These are phyloP conservation scores for Hetaerina americana DNA, from an alignment of 1,140 invertebrate species.

Conservation along the genomic window DNA sequence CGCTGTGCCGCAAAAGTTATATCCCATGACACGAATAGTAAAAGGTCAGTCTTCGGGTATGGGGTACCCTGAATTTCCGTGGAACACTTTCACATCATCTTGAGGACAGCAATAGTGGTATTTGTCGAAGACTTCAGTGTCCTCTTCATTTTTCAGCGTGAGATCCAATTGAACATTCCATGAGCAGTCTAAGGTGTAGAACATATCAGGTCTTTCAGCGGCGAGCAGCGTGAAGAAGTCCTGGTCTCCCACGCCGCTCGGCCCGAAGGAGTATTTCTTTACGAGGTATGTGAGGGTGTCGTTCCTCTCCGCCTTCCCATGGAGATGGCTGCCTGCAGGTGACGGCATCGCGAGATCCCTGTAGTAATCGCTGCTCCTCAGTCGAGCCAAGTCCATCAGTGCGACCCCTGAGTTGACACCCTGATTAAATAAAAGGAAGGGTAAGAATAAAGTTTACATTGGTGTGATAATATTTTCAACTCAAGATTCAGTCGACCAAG, in stretches of 20 bases:
- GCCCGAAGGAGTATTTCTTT: constrained; percentile 6
- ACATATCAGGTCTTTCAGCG: constrained; percentile 7
- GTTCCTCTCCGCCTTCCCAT: no score
- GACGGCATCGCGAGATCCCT: not conserved
- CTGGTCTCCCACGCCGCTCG: constrained; percentile 9
- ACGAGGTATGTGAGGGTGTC: not conserved
- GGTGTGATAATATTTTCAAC: no score
- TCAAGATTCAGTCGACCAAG: no score
- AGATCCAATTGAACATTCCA: constrained; percentile 13
- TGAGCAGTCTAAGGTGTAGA: constrained; percentile 11
- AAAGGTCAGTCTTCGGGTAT: not conserved
- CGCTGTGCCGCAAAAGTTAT: not conserved
- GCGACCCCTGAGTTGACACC: constrained; percentile 12
- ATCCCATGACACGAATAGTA: no score
- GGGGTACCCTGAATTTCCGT: not conserved
- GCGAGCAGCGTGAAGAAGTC: constrained; percentile 14
- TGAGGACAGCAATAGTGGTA: not conserved
- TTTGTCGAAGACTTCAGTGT: not conserved
- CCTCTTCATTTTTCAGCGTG: not conserved
- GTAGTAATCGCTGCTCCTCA: constrained; percentile 5
- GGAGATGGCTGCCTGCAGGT: not conserved
- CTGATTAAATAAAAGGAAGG: not conserved
- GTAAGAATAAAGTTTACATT: no score
- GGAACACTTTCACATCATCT: not conserved
- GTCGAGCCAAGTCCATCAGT: constrained; percentile 8